Base-by-base conservation (phyloP, 2,797 vertebrate genomes). In the Chlorospingus semifuscus region DNA sequence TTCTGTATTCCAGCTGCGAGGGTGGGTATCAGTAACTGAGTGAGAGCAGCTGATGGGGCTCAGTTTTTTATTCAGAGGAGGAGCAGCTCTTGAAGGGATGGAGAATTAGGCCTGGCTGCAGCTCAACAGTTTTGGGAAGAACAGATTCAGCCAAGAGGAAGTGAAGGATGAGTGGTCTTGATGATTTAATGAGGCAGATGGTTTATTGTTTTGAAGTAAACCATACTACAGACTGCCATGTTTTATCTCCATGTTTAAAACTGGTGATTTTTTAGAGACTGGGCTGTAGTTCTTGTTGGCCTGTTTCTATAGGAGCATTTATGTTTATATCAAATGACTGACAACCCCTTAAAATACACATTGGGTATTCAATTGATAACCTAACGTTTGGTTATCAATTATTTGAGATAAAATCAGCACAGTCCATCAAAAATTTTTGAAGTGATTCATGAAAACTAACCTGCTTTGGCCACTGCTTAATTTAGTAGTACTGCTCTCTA, bases 171-270 rank as follows among this genome's bases (percentile, higher is more conserved):
- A 95, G 61, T 60, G 76, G 76, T 91, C 52, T 83, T 92, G 65
- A 93, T 89, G 92, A 95, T 96, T 97, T 96, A 98, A 98, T 97
- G 94, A 97, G 92, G 80, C 96, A 98, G 95, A 97, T 97, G 92
- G 95, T 81, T 96, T 93, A 96, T 95, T 97, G 83, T 97, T 97
- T 94, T 80, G 68, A 84, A 72, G 90, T 71, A 42, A 42, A 42
- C 41, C 41, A 42, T 79, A 57, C 87, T 91, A 79, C 70, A 93
- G 88, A 87, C 91, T 90, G 84, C 37, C 56, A 23, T 93, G 83
- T 93, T 96, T 96, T 95, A 97, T 91, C 81, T 93, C 83, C 49
- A 56, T 78, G 74, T 93, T 94, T 92, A 79, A 96, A 95, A 86
- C 44, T 93, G 50, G 32, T 89, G 89, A 32, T 32, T 94, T 94